phyloP scores from a whole-genome alignment of 2,113 vertebrate species.

The Apodemus speciosus region DNA sequence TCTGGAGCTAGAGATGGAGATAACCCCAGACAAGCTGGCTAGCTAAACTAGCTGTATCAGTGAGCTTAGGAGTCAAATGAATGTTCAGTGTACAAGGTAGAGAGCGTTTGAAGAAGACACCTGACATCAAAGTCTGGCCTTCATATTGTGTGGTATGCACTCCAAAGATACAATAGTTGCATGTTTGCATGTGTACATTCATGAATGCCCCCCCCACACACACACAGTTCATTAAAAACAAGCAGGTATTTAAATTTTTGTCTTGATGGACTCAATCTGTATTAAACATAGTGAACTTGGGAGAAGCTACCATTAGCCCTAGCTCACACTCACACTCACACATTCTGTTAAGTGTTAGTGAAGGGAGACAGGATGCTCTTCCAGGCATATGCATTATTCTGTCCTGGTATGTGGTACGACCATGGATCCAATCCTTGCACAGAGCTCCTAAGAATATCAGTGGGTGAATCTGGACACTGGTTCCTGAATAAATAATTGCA shows the following conservation, averaged over 20 bases:
- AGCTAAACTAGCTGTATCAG: background rate
- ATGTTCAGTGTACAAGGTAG: background rate
- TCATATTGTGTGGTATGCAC: background rate
- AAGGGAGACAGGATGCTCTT: too few relatives aligned
- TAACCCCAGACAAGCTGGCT: background rate
- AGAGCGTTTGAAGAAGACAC: background rate
- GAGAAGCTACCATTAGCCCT: fast-evolving
- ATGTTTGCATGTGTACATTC: too few relatives aligned
- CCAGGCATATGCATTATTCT: background rate
- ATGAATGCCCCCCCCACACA: too few relatives aligned
- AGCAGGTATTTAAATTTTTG: background rate
- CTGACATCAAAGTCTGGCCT: too few relatives aligned
- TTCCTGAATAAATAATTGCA: background rate
- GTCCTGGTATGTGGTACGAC: fast-evolving
- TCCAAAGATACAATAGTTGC: background rate
- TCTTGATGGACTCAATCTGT: background rate
- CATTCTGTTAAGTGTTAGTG: fast-evolving
- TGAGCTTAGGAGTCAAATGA: background rate
- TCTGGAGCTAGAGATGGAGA: background rate
- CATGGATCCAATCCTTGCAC: background rate
- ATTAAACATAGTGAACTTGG: background rate
- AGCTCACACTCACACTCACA: fast-evolving
- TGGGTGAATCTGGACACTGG: background rate
- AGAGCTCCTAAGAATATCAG: background rate
- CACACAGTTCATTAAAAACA: background rate